These are phyloP conservation scores for Drosophila yooni DNA, from an alignment of 2,888 invertebrate species.

Conservation along the genomic window DNA sequence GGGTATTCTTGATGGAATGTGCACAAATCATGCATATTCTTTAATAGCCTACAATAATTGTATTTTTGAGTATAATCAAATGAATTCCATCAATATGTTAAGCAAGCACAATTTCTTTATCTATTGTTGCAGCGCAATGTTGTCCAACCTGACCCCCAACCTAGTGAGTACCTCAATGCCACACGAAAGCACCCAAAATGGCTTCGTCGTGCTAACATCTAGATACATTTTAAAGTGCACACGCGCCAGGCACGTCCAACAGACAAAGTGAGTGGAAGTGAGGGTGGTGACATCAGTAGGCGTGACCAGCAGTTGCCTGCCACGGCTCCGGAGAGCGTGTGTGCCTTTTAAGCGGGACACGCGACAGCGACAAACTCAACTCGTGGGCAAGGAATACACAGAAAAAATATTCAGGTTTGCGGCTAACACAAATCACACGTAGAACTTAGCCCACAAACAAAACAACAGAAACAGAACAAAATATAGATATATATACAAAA, in stretches of 20 bases:
- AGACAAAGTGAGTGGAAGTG: constrained; percentile 35
- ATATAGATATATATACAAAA: background rate
- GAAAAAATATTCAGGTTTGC: constrained; percentile 61
- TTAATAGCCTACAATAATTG: background rate
- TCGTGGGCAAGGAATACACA: constrained; percentile 62
- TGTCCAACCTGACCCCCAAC: constrained; percentile 45
- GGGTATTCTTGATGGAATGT: constrained; percentile 18
- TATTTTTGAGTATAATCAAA: constrained; percentile 13
- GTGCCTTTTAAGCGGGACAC: constrained; percentile 33
- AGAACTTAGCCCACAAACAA: constrained; percentile 19
- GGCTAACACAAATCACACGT: constrained; percentile 25
- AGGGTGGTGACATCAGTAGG: constrained; percentile 46
- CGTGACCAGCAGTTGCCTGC: constrained; percentile 34
- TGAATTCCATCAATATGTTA: constrained; percentile 14
- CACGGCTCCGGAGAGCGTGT: constrained; percentile 21
- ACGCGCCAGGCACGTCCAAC: constrained; percentile 50
- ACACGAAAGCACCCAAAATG: constrained; percentile 57
- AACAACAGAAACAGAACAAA: background rate
- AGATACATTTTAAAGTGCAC: constrained; percentile 57
- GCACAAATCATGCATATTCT: background rate
- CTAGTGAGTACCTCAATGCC: constrained; percentile 70
- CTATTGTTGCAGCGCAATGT: constrained; percentile 60
- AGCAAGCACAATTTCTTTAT: background rate
- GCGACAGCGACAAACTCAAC: constrained; percentile 24
- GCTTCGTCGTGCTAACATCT: constrained; percentile 62